Evolutionary conservation across 92 coral and sea anemone genomes (phyloP), one percentile per base, ranked within the genome.

Genomic region (Muricea muricata): DNA sequence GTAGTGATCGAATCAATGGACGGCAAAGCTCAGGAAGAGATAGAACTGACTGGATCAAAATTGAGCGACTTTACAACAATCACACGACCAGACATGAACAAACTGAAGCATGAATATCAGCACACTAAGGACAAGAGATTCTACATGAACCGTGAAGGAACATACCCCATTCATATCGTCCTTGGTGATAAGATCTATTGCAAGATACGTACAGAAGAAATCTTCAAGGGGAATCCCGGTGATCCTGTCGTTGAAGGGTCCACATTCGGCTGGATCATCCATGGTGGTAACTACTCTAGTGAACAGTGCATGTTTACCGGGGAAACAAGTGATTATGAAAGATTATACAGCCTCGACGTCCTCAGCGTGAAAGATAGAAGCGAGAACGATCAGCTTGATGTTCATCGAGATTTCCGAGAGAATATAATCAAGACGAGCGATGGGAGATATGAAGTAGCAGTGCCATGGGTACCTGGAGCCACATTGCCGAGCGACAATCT

Each of bases 401-500:
- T 87, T 28, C 37, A 20, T 39, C 57, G 18, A 3, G 89, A 87
- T 9, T 87, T 87, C 42, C 78, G 56, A 39, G 91, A 90, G 52
- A 76, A 61, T 73, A 37, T 90, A 14, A 55, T 42, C 6, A 58
- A 75, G 40, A 32, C 30, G 55, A 31, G 40, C 15, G 88, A 85
- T 13, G 91, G 93, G 17, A 60, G 91, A 33, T 87, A 87, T 65
- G 85, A 86, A 67, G 90, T 86, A 10, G 39, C 57, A 8, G 56
- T 87, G 6, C 90, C 82, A 5, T 87, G 86, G 82, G 61, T 86
- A 11, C 90, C 86, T 18, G 86, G 90, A 4, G 42, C 45, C 39
- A 25, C 55, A 0, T 52, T 79, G 28, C 31, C 65, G 6, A 86
- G 45, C 10, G 69, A 41, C 17, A 85, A 78, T 23, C 78, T 77